Percentiles rank a stretch among this genome's conserved stretches.
Evolutionary conservation across 2,888 invertebrate species (phyloP).

Genomic region (Argyresthia goedartella): DNA sequence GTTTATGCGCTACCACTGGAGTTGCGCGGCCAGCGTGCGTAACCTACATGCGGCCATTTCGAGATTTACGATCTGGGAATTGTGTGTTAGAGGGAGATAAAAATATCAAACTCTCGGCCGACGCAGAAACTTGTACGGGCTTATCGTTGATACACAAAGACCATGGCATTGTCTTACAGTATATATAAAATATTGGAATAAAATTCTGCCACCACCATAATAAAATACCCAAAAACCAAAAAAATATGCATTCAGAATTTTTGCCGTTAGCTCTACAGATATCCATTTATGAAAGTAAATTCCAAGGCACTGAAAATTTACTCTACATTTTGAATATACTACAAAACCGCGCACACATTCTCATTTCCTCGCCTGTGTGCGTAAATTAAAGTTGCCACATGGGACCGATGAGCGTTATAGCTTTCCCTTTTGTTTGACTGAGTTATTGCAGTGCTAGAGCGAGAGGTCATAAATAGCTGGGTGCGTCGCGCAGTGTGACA

Average conservation of each 20-base stretch:
- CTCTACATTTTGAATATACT: constrained; percentile 7
- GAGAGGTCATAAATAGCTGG: constrained; percentile 66
- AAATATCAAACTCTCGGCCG: constrained; percentile 62
- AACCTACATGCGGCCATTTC: constrained; percentile 73
- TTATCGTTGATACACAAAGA: constrained; percentile 52
- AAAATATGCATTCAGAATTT: not conserved
- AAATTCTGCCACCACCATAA: not conserved
- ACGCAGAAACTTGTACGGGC: constrained; percentile 47
- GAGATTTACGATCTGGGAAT: constrained; percentile 73
- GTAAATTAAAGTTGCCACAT: constrained; percentile 69
- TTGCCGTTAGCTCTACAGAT: not conserved
- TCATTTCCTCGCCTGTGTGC: constrained; percentile 59
- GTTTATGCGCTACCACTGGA: constrained; percentile 63
- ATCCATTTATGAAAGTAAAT: no score
- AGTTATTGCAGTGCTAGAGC: constrained; percentile 66
- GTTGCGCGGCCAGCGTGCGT: constrained; percentile 68
- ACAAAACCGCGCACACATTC: constrained; percentile 49
- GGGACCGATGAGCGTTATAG: constrained; percentile 69
- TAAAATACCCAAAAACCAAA: not conserved
- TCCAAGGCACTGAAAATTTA: constrained; percentile 9
- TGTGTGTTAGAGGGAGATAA: constrained; percentile 68
- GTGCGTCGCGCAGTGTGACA: constrained; percentile 58
- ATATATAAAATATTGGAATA: constrained; percentile 30
- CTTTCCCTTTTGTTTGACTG: constrained; percentile 69
- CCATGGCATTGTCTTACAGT: constrained; percentile 39